phyloP scores from a whole-genome alignment of 2,113 vertebrate genomes.

The Rissa tridactyla region DNA sequence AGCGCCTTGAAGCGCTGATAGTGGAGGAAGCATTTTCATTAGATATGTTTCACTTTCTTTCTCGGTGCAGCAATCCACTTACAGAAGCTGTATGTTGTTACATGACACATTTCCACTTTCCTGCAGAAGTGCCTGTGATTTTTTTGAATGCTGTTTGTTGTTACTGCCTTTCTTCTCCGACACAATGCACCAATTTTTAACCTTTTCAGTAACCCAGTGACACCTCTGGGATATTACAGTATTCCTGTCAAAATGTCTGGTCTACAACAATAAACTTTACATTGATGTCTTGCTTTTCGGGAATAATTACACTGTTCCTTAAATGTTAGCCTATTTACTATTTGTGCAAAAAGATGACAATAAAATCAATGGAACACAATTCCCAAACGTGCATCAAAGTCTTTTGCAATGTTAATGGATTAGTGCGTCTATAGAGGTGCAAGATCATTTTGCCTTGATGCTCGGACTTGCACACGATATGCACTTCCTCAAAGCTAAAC shows the following conservation, averaged over 20 bases:
- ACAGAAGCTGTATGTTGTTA: constrained; percentile 23
- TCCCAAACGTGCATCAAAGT: constrained; percentile 72
- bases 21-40: constrained; percentile 11
- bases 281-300: constrained; percentile 81
- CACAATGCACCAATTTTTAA: constrained; percentile 55
- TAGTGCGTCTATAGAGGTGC: constrained; percentile 9
- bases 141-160: constrained; percentile 48
- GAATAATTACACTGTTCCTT: constrained; percentile 78
- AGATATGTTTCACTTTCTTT: constrained; percentile 25
- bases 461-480: not conserved
- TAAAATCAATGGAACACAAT: constrained; percentile 77
- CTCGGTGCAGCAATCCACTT: constrained; percentile 5
- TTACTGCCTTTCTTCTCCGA: constrained; percentile 17
- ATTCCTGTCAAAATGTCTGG: constrained; percentile 70
- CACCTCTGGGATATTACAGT: constrained; percentile 59
- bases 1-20: not conserved
- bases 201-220: constrained; percentile 68
- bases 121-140: constrained; percentile 30
- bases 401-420: constrained; percentile 73
- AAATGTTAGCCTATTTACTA: constrained; percentile 79
- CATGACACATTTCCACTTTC: constrained; percentile 47
- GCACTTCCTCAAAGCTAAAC: not conserved
- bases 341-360: constrained; percentile 79
- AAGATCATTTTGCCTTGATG: constrained; percentile 15
- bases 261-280: constrained; percentile 76